These are phyloP conservation scores for Leptura quadrifasciata DNA, from an alignment of 2,888 invertebrate species.

Conservation along the genomic window DNA sequence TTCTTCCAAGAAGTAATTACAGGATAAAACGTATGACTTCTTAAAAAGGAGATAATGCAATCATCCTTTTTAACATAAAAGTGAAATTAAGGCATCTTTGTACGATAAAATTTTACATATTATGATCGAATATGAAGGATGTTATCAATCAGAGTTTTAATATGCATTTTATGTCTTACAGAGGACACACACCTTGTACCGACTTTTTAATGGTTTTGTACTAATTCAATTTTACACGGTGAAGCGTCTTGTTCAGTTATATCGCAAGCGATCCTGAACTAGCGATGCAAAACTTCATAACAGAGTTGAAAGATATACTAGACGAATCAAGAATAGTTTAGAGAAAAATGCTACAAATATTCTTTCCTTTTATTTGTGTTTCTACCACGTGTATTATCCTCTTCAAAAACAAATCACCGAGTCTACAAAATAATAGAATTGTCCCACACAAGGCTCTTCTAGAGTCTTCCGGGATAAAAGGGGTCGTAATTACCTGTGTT, in stretches of 20 bases:
- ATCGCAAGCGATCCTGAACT: no score
- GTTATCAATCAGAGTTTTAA: neutral
- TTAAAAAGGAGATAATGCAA: conserved; percentile 33
- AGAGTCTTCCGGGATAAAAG: no score
- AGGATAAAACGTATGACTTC: conserved; percentile 23
- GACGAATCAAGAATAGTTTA: no score
- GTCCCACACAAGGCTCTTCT: no score
- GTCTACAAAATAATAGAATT: no score
- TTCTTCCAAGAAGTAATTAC: conserved; percentile 37
- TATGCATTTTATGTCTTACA: neutral
- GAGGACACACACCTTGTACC: neutral
- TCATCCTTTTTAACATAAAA: conserved; percentile 30
- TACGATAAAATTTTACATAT: conserved; percentile 30
- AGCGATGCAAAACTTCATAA: no score
- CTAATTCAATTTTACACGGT: neutral
- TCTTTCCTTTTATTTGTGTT: no score
- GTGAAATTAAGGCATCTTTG: conserved; percentile 32
- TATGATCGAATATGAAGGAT: conserved; percentile 20
- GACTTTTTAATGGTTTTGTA: neutral
- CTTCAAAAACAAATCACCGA: no score
- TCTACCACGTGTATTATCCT: no score
- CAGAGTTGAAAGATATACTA: no score
- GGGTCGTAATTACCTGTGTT: no score
- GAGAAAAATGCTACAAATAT: no score
- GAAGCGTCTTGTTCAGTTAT: neutral